Base-by-base conservation (phyloP, 37 sponge, comb jelly and placozoan species). In the Axinella damicornis region DNA sequence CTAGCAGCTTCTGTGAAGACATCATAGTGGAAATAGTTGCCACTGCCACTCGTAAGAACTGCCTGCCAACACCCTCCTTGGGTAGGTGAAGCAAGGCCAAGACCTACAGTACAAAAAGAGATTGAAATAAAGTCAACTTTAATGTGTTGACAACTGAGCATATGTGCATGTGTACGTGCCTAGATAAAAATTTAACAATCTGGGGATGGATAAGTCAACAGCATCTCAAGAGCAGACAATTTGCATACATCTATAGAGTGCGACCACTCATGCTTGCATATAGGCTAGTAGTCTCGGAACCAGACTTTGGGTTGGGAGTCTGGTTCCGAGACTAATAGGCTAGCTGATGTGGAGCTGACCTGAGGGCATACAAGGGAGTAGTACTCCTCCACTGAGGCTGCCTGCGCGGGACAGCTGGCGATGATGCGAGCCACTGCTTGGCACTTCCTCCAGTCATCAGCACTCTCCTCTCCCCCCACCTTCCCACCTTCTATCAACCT, bases 331-430 rank as follows among this genome's bases (percentile, higher is more conserved):
- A n/a, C n/a, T n/a, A n/a, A n/a, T n/a, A 46, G 46, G 46, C 9
- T 12, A 12, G 46, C 6, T 46, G 46, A 9, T 46, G 46, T 9
- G 9, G 46, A 9, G 46, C 77, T 69, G 24, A 90, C 94, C 87
- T 94, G 94, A n/a, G 94, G 88, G 64, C 91, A 90, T 27, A 94
- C 68, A 2, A 57, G n/a, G 12, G 40, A 73, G 58, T 83, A 94
- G 77, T 94, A 94, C 20, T 87, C 55, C 37, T 79, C 79, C 34
- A 74, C 28, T 20, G 88, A 78, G 18, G 57, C 32, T 2, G 74
- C 80, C 37, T 78, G 83, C 2, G 81, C 70, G 0, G 91, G 94
- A 58, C 87, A 90, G 36, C 56, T 82, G 30, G 94, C 66, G 22
- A 94, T 64, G 38, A 94, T 74, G 40, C 56, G 28, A 24, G 91